These are phyloP conservation scores for Oenanthe oenanthe DNA, from an alignment of 2,113 vertebrate species.

Conservation along the genomic window DNA sequence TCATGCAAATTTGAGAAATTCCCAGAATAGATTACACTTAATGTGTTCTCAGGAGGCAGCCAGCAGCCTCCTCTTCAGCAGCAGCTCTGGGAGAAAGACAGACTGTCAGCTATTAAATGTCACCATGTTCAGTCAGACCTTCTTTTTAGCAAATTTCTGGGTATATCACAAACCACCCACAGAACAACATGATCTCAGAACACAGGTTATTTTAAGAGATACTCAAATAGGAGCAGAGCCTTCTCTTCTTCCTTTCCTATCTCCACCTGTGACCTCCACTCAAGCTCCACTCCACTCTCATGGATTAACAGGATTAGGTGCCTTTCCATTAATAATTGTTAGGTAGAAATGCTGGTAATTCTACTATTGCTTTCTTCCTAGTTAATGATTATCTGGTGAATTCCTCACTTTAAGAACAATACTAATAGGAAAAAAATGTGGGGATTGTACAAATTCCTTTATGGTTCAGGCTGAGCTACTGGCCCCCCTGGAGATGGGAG, in stretches of 20 bases:
- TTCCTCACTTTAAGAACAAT: not conserved
- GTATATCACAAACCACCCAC: constrained; percentile 11
- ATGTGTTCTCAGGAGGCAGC: constrained; percentile 4
- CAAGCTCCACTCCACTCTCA: not conserved
- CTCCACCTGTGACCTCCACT: not conserved
- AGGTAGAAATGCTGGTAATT: not conserved
- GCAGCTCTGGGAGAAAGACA: not conserved
- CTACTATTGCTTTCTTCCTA: not conserved
- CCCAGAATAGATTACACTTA: constrained; percentile 1
- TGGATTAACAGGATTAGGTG: not conserved
- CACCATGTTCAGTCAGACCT: not conserved
- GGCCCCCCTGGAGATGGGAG: not conserved
- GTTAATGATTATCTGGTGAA: not conserved
- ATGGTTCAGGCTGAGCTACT: not conserved
- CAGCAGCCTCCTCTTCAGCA: constrained; percentile 22
- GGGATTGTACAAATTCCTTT: not conserved
- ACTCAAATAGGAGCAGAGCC: not conserved
- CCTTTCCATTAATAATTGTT: not conserved
- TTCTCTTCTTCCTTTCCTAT: not conserved
- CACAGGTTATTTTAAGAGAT: not conserved
- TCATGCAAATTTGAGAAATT: constrained; percentile 4
- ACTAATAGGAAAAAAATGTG: not conserved
- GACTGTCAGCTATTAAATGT: constrained; percentile 17
- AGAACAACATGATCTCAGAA: not conserved
- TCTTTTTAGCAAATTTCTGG: not conserved